Base-by-base conservation (phyloP, 1,140 invertebrate genomes). In the Drosophila orosa region DNA sequence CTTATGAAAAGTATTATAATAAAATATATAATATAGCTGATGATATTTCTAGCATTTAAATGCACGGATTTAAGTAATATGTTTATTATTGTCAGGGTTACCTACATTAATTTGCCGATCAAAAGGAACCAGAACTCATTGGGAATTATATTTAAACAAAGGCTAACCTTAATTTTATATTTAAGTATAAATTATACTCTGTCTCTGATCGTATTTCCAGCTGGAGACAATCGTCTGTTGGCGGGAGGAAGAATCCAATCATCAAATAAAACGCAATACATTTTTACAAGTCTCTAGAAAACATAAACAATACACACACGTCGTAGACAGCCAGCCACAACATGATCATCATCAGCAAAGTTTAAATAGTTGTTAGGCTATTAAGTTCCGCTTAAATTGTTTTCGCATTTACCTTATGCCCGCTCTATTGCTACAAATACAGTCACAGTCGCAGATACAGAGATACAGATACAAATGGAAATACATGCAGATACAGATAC, bases 321-420 rank as follows among this genome's bases (percentile, higher is more conserved):
- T n/a, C n/a, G 3, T 47, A 35, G 13, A 71, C 55, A 33, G 8
- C 25, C 40, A 71, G 37, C 25, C 69, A 47, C 55, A 62, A 55
- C 56, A 66, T 68, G 56, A 63, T 62, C 61, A 83, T 39, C 50
- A 66, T 27, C 54, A 69, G 35, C 52, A 63, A 74, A 78, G 68
- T 69, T 86, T 81, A 79, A 87, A 83, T 83, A 78, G 77, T 89
- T 80, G 80, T 89, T 84, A 84, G 74, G 77, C 84, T 89, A 89
- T 89, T 89, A 89, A 80, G 77, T 89, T 89, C 69, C 77, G 77
- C 85, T 84, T 84, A 89, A 84, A 89, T 89, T 89, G 77, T 89
- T 89, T 87, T 89, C 68, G 77, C 73, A 89, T 87, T 80, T 84
- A 74, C 80, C 68, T 78, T 71, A 71, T 86, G 77, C 75, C 59